Base-by-base conservation (phyloP, 92 coral and sea anemone genomes). In the Zoanthus gigantus region DNA sequence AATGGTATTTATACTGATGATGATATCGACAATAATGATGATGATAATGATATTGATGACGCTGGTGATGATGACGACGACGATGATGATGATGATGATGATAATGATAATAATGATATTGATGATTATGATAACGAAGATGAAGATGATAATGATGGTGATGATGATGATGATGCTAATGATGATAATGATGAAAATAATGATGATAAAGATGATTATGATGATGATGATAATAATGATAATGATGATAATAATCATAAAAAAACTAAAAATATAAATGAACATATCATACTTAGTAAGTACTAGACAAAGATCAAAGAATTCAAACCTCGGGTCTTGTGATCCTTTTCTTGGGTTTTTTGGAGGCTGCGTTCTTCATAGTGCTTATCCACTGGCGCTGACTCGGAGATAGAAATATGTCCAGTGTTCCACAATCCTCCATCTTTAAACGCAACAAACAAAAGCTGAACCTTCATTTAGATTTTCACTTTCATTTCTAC, bases 341-440 rank as follows among this genome's bases (percentile, higher is more conserved):
- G 31, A 95, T 91, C 74, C 90, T 94, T 69, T 94, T 94, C 61
- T 89, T 93, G 12, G 99, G 99, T 75, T 96, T 96, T 72, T 92
- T 95, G 0, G 95, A 83, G 16, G 99, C 94, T 9, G 99, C 99
- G 34, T 93, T 96, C 84, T 95, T 96, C 46, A 96, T 85, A 15
- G 99, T 93, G 86, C 94, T 95, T 93, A 96, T 90, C 98, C 98
- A 96, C 82, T 96, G 92, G 28, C 98, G 88, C 88, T 96, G 99
- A 57, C 83, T 94, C 48, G 91, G 92, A 9, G 99, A 93, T 23
- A 96, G 91, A 45, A 91, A 94, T 9, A 96, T 90, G 30, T 94
- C 96, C 87, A 93, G 79, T 5, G 99, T 93, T 1, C 99, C 99
- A 18, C 88, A 92, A 37, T 94, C 94, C 76, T 96, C 99, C 93